Base-by-base conservation (phyloP, 2,888 invertebrate genomes). In the Napeogenes inachia region DNA sequence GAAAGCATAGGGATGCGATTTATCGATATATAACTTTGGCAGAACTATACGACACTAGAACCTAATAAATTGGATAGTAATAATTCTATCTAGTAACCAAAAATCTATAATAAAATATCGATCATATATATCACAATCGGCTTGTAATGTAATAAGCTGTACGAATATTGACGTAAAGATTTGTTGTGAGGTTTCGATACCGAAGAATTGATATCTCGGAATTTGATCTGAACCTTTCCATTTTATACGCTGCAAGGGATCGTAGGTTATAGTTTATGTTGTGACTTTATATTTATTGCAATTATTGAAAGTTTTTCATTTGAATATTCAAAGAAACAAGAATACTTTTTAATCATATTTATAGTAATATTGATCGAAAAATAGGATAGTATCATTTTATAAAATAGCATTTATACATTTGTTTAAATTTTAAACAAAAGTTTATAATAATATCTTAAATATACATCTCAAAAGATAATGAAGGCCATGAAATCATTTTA, bases 111-210 rank as follows among this genome's bases (percentile, higher is more conserved):
- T 56, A 42, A 10, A 58, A 59, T 54, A 46, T 58, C 54, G 45
- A 56, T 60, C 35, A 32, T 58, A 42, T 42, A 58, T 66, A 60
- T 57, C 66, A 63, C 64, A 60, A 64, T 47, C 56, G 56, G 42
- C 46, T 54, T 61, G 64, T 68, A 67, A 71, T 70, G 62, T 69
- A 69, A 71, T 71, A 71, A 68, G 63, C 64, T 65, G 61, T 66
- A 61, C 59, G 66, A 64, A 67, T 69, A 65, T 69, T 66, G 65
- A 66, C 63, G 64, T 62, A 58, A 38, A 67, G 68, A 68, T 69
- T 69, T 69, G 65, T 67, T 58, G 59, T 57, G 54, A 61, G 65
- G 62, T 66, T 67, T 67, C 67, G 68, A 68, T 65, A 60, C 66
- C 55, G 33, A 56, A 62, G 63, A 63, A 71, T 69, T 69, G 66